phyloP scores from a whole-genome alignment of 1,140 invertebrate genomes.

The Cepaea nemoralis region DNA sequence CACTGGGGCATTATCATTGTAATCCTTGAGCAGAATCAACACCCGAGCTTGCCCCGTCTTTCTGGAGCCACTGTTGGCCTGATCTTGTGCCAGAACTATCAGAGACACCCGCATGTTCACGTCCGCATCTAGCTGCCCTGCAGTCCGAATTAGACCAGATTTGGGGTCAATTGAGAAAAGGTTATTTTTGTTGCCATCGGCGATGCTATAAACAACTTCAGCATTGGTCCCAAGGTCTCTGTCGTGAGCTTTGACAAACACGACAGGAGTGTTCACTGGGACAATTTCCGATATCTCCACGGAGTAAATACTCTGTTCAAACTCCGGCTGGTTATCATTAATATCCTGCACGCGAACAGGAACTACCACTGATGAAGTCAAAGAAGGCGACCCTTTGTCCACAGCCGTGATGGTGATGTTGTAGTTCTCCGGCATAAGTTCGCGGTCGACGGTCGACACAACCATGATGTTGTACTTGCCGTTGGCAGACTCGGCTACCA shows the following conservation, averaged over 20 bases:
- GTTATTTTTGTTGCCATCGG: slow-evolving; percentile 63
- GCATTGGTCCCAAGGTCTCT: slow-evolving; percentile 85
- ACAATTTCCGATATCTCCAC: slow-evolving; percentile 89
- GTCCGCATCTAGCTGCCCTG: slow-evolving; percentile 69
- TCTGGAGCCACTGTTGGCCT: slow-evolving; percentile 84
- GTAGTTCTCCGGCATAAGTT: slow-evolving; percentile 71
- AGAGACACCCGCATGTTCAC: slow-evolving; percentile 51
- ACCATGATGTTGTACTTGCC: slow-evolving; percentile 74
- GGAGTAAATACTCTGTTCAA: slow-evolving; percentile 89
- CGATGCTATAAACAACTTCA: slow-evolving; percentile 83
- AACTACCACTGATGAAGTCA: slow-evolving; percentile 64
- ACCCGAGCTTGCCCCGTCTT: slow-evolving; percentile 78
- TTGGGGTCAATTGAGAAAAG: slow-evolving; percentile 72
- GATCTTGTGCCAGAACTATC: slow-evolving; percentile 69
- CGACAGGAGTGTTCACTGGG: slow-evolving; percentile 88
- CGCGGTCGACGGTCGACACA: slow-evolving; percentile 79
- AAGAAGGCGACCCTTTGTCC: slow-evolving; percentile 85
- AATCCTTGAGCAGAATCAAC: slow-evolving; percentile 67
- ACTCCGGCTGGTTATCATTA: slow-evolving; percentile 89
- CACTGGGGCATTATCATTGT: slow-evolving; percentile 70
- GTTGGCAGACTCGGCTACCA: slow-evolving; percentile 75
- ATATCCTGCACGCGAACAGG: slow-evolving; percentile 80
- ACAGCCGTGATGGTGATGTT: slow-evolving; percentile 87
- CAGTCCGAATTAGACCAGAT: slow-evolving; percentile 90
- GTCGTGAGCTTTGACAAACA: slow-evolving; percentile 58